Percentiles rank a stretch among this genome's conserved stretches.
Evolutionary conservation across 2,797 vertebrate species (phyloP).

Genomic region (Takifugu rubripes): DNA sequence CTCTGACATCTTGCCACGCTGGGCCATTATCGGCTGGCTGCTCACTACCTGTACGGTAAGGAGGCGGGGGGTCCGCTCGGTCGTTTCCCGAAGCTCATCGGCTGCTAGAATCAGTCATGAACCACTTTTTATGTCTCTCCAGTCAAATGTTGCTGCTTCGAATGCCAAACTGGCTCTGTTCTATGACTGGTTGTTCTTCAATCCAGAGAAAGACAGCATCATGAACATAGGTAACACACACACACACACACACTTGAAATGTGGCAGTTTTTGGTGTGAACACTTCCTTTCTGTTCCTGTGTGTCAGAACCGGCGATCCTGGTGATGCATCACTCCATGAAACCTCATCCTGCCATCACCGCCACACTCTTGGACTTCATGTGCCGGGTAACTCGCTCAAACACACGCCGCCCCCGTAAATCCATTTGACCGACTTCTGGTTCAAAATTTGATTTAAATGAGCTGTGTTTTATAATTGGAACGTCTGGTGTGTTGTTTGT

Average conservation of each 20-base stretch:
- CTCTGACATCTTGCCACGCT: slow-evolving; percentile 93
- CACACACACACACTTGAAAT: slow-evolving; percentile 1
- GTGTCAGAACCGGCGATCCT: slow-evolving; percentile 90
- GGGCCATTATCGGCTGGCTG: slow-evolving; percentile 98
- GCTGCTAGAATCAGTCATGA: neutral
- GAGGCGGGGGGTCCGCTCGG: neutral
- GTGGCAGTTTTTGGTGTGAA: neutral
- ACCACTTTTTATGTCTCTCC: slow-evolving; percentile 10
- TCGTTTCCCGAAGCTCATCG: neutral
- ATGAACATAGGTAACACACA: slow-evolving; percentile 90
- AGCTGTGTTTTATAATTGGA: no score
- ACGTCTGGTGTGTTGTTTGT: no score
- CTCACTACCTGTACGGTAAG: slow-evolving; percentile 95
- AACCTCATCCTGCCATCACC: slow-evolving; percentile 95
- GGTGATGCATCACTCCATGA: slow-evolving; percentile 99
- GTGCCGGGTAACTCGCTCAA: slow-evolving; percentile 83
- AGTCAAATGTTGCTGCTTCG: slow-evolving; percentile 96
- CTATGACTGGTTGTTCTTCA: slow-evolving; percentile 99
- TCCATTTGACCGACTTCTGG: no score
- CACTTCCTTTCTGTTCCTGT: neutral
- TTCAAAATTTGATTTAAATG: no score
- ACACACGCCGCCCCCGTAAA: neutral
- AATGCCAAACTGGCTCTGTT: slow-evolving; percentile 96
- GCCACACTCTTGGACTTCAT: slow-evolving; percentile 97
- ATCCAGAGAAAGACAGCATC: slow-evolving; percentile 96